phyloP scores from a whole-genome alignment of 2,888 invertebrate genomes.

The Cephus runcator region DNA sequence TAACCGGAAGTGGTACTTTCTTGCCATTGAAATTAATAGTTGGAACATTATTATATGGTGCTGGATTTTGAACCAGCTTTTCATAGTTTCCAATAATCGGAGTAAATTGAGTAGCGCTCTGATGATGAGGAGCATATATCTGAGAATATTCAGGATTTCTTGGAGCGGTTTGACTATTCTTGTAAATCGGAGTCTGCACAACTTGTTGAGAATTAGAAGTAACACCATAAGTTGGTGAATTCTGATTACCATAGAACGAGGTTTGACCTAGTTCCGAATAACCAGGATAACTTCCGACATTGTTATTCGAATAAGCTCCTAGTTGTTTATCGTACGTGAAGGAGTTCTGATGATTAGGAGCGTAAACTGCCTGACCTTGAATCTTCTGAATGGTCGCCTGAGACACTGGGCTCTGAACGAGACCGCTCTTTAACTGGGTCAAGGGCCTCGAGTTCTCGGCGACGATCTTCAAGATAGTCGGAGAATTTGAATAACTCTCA shows the following conservation, averaged over 20 bases:
- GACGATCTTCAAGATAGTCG: conserved; percentile 5
- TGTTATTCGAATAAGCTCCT: not conserved
- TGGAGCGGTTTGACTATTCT: conserved; percentile 13
- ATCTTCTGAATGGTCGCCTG: not conserved
- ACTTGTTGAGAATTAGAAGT: conserved; percentile 14
- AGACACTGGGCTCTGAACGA: not conserved
- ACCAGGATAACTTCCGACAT: conserved; percentile 9
- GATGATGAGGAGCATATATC: conserved; percentile 19
- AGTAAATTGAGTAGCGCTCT: conserved; percentile 12
- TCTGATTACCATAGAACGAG: conserved; percentile 10
- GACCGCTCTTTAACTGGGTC: not conserved
- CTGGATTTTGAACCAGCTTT: conserved; percentile 4
- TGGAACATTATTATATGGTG: not conserved
- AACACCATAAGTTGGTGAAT: conserved; percentile 5
- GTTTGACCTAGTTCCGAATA: conserved; percentile 2
- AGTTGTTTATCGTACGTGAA: not conserved
- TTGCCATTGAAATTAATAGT: conserved; percentile 27
- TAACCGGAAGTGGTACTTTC: conserved; percentile 36
- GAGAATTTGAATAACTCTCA: not conserved
- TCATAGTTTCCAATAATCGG: conserved; percentile 9
- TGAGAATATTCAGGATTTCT: conserved; percentile 8
- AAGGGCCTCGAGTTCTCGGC: conserved; percentile 2
- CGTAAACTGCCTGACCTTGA: conserved; percentile 4
- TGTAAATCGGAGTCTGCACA: conserved; percentile 30
- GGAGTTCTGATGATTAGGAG: conserved; percentile 12